Conservation (phyloP, 1,140 invertebrate species). For the Drosophila baimaii region DNA sequence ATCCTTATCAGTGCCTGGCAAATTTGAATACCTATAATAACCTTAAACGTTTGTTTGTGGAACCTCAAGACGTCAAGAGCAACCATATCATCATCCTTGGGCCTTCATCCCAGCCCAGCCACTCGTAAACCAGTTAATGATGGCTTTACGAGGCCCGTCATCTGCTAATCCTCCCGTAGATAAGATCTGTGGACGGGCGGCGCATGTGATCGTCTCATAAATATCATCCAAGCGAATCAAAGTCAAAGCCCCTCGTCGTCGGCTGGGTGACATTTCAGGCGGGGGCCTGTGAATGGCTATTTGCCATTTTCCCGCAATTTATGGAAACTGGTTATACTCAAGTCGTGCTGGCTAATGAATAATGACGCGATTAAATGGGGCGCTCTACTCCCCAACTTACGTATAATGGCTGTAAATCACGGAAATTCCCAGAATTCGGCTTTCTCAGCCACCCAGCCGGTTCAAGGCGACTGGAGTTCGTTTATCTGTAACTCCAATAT, state of each 20-base stretch:
- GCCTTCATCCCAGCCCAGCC: slow-evolving; percentile 16
- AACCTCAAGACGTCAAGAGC: slow-evolving; percentile 35
- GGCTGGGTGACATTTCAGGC: slow-evolving; percentile 23
- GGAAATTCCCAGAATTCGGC: slow-evolving; percentile 32
- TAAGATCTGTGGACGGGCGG: slow-evolving; percentile 13
- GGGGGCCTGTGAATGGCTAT: neutral
- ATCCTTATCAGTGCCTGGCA: slow-evolving; percentile 5
- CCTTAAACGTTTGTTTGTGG: slow-evolving; percentile 13
- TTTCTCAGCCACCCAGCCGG: slow-evolving; percentile 16
- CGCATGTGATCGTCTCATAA: slow-evolving; percentile 43
- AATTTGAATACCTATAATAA: slow-evolving; percentile 13
- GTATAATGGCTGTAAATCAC: slow-evolving; percentile 31
- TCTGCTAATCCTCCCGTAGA: slow-evolving; percentile 17
- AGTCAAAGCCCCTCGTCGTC: slow-evolving; percentile 9
- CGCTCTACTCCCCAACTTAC: slow-evolving; percentile 8
- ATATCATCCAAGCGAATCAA: slow-evolving; percentile 34
- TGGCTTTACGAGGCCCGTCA: slow-evolving; percentile 48
- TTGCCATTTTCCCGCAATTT: slow-evolving; percentile 34
- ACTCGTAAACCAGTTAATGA: slow-evolving; percentile 69
- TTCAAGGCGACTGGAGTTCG: slow-evolving; percentile 40
- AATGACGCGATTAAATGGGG: slow-evolving; percentile 29
- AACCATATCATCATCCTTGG: slow-evolving; percentile 23
- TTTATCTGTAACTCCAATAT: slow-evolving; percentile 15
- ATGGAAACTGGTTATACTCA: slow-evolving; percentile 39
- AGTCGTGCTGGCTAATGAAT: slow-evolving; percentile 31